Evolutionary conservation across 2,113 vertebrate species (phyloP).

Genomic region (Brienomyrus longianalis): DNA sequence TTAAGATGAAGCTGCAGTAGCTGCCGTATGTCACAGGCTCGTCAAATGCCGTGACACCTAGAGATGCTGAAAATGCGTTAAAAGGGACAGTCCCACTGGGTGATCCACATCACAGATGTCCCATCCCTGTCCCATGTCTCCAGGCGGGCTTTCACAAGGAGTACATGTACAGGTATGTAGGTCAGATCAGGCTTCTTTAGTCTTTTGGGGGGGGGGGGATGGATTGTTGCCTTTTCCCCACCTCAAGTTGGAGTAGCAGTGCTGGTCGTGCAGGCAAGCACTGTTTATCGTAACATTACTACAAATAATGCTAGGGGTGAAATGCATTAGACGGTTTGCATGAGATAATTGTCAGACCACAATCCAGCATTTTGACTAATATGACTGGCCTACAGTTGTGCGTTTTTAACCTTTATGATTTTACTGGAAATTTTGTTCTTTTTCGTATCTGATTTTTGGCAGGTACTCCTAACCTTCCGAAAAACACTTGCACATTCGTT

Average conservation of each 20-base stretch:
- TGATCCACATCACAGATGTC: background rate
- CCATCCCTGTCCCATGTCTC: background rate
- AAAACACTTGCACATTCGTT: background rate
- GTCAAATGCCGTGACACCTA: background rate
- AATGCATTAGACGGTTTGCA: background rate
- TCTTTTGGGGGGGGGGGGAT: background rate
- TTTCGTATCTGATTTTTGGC: background rate
- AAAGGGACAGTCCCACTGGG: background rate
- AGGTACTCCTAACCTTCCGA: background rate
- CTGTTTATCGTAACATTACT: background rate
- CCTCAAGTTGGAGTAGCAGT: background rate
- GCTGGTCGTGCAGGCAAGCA: background rate
- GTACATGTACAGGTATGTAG: background rate
- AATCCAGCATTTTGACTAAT: background rate
- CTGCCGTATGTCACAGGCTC: background rate
- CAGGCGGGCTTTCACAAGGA: background rate
- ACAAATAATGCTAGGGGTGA: background rate
- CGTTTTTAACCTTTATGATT: background rate
- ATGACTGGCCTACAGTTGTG: background rate
- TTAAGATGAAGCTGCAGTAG: background rate
- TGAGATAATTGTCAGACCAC: background rate
- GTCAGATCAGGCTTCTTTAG: background rate
- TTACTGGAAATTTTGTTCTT: background rate
- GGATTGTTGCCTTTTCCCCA: background rate
- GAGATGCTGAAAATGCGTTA: background rate